Evolutionary conservation across 1,140 invertebrate genomes (phyloP).

Genomic region (Pogonomyrmex barbatus): DNA sequence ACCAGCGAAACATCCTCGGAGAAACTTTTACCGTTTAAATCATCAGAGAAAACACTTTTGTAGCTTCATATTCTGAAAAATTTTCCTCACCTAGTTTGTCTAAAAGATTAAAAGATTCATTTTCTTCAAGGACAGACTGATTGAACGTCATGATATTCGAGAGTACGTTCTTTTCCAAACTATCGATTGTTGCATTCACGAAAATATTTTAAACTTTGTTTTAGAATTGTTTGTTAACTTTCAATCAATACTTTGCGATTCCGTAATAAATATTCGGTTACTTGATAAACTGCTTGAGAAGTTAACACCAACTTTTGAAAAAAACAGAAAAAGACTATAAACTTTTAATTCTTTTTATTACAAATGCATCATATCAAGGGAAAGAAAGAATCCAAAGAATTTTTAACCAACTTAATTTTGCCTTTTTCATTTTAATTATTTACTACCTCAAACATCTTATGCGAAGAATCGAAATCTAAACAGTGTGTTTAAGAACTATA

Average conservation of each 20-base stretch:
- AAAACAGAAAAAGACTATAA: neutral
- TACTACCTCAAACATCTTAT: neutral
- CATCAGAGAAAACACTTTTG: neutral
- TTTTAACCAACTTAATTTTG: neutral
- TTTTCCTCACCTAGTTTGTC: neutral
- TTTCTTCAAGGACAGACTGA: neutral
- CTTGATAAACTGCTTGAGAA: neutral
- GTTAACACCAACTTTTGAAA: neutral
- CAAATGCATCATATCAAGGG: neutral
- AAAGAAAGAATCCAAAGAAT: neutral
- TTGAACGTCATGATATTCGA: neutral
- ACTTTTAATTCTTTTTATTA: constrained; percentile 9
- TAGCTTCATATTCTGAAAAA: constrained; percentile 21
- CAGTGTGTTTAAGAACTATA: neutral
- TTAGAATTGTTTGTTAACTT: neutral
- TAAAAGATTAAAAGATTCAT: constrained; percentile 29
- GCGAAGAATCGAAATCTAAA: neutral
- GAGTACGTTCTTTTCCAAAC: neutral
- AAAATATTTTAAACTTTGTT: neutral
- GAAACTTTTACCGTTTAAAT: constrained; percentile 18
- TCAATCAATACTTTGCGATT: constrained; percentile 12
- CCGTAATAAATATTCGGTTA: neutral
- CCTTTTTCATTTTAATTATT: neutral
- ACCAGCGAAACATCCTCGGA: neutral
- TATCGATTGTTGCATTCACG: neutral